Percentiles rank a stretch among this genome's conserved stretches.
These are phyloP conservation scores for Tipula unca DNA, from an alignment of 2,888 invertebrate species.

Conservation along the genomic window DNA sequence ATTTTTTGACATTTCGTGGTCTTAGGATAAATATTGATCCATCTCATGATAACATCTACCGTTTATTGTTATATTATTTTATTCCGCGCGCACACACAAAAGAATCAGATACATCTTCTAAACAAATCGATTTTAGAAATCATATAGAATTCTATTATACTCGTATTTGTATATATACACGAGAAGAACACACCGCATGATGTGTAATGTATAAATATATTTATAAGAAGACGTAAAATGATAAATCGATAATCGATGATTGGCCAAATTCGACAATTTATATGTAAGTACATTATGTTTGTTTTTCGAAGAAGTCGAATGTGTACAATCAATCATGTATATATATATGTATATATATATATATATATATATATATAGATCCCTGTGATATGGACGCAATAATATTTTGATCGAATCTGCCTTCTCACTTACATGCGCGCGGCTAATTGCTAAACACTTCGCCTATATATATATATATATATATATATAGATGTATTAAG, in stretches of 20 bases:
- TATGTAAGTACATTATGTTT: not conserved
- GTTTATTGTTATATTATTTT: not conserved
- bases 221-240: not conserved
- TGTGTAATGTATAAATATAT: not conserved
- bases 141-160: not conserved
- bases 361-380: too few species aligned
- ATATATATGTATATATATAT: too few species aligned
- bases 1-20: constrained; percentile 17
- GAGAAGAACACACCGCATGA: not conserved
- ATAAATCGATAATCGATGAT: constrained; percentile 20
- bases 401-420: not conserved
- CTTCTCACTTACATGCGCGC: not conserved
- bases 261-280: not conserved
- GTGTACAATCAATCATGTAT: not conserved
- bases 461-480: not conserved
- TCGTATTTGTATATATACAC: not conserved
- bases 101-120: not conserved
- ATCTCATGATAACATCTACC: not conserved
- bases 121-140: not conserved
- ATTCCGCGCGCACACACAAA: not conserved
- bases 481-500: not conserved
- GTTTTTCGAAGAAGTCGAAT: not conserved
- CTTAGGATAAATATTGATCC: constrained; percentile 16
- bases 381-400: not conserved
- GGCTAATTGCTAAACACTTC: not conserved